These are phyloP conservation scores for Amitus sp. DNA, from an alignment of 2,888 invertebrate species.

Conservation along the genomic window DNA sequence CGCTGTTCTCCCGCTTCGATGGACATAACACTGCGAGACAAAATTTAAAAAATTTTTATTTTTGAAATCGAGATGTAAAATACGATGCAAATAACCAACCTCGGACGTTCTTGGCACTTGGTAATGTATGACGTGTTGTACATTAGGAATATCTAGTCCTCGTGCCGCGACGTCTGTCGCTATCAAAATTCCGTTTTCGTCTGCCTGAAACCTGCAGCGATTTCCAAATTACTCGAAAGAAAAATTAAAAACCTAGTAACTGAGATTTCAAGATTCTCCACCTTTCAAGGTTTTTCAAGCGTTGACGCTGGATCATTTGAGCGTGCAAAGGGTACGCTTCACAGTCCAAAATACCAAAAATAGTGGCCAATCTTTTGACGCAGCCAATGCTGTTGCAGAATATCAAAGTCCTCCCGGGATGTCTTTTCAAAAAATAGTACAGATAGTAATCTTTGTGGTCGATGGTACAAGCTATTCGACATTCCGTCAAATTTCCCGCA, in stretches of 20 bases:
- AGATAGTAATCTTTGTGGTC: constrained; percentile 92
- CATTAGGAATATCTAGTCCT: constrained; percentile 92
- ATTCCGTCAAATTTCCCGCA: constrained; percentile 85
- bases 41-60: constrained; percentile 1
- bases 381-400: constrained; percentile 96
- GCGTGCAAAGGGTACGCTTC: constrained; percentile 84
- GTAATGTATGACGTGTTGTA: constrained; percentile 97
- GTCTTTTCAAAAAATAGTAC: constrained; percentile 86
- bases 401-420: constrained; percentile 91
- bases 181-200: constrained; percentile 79
- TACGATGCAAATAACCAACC: constrained; percentile 62
- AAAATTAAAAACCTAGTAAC: too few species aligned
- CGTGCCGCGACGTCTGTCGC: constrained; percentile 98
- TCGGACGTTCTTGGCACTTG: constrained; percentile 95
- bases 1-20: constrained; percentile 96
- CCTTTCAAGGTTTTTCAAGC: constrained; percentile 93
- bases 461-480: constrained; percentile 79
- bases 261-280: constrained; percentile 45
- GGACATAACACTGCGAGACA: constrained; percentile 82
- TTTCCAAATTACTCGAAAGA: too few species aligned
- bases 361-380: constrained; percentile 80
- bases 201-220: constrained; percentile 77
- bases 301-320: constrained; percentile 92
- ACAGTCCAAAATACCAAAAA: constrained; percentile 77
- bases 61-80: too few species aligned